phyloP scores from a whole-genome alignment of 2,888 invertebrate genomes.

The Netelia melanura region DNA sequence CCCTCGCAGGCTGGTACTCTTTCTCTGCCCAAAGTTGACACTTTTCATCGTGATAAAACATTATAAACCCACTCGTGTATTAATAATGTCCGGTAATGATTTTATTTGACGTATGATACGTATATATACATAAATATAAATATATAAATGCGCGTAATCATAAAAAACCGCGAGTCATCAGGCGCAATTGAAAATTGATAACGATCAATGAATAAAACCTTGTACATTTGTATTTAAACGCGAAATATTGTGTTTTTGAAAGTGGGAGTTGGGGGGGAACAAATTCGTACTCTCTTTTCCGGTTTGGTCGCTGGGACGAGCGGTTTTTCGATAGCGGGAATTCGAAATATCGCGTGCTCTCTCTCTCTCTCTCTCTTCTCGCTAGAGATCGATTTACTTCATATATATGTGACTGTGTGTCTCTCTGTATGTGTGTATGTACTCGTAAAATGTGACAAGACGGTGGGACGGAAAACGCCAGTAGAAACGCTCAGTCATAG shows the following conservation, averaged over 20 bases:
- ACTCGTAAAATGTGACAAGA: not conserved
- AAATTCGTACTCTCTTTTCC: too few relatives aligned
- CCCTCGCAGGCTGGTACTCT: not conserved
- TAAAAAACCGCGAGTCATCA: not conserved
- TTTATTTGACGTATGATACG: conserved; percentile 47
- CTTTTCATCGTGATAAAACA: conserved; percentile 52
- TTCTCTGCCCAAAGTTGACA: not conserved
- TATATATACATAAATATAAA: conserved; percentile 23
- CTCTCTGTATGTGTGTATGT: not conserved
- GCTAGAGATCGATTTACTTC: too few relatives aligned
- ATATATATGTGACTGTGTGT: not conserved
- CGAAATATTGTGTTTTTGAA: too few relatives aligned
- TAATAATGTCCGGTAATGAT: conserved; percentile 44
- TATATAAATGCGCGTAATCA: too few relatives aligned
- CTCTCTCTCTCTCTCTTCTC: too few relatives aligned
- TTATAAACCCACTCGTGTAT: conserved; percentile 30
- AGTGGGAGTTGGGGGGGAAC: too few relatives aligned
- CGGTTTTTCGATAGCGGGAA: too few relatives aligned
- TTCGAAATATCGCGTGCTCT: too few relatives aligned
- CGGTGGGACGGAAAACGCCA: conserved; percentile 32
- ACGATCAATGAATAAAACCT: too few relatives aligned
- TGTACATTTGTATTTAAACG: too few relatives aligned
- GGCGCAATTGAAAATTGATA: not conserved
- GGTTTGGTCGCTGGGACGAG: too few relatives aligned
- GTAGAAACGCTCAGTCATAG: conserved; percentile 62